Conservation (phyloP, 2,113 vertebrate genomes). For the Parotia lawesii region DNA sequence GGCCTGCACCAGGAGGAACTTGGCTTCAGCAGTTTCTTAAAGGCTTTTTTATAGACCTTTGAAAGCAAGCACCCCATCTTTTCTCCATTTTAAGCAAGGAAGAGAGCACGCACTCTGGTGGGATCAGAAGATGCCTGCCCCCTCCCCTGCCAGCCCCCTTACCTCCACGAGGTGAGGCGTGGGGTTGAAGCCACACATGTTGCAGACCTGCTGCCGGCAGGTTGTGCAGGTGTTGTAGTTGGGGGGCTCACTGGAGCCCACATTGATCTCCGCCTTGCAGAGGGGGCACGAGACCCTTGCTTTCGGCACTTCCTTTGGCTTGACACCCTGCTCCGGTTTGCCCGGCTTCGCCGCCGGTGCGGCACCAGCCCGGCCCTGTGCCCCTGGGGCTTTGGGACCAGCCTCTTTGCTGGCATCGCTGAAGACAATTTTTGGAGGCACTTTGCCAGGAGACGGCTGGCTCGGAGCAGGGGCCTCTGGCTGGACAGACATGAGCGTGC, state of each 20-base stretch:
- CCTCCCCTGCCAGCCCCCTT: conserved; percentile 40
- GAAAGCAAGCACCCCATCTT: not conserved
- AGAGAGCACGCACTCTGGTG: fast-evolving
- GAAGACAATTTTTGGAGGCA: conserved; percentile 86
- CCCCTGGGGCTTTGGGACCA: conserved; percentile 75
- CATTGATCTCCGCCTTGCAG: conserved; percentile 91
- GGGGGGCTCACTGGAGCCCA: conserved; percentile 80
- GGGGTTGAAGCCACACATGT: conserved; percentile 97
- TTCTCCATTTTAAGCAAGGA: not conserved
- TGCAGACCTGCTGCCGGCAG: conserved; percentile 94
- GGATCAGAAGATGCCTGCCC: fast-evolving
- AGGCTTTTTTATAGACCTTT: not conserved
- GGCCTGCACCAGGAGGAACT: not conserved
- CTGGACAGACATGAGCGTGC: conserved; percentile 91
- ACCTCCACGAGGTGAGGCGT: conserved; percentile 94
- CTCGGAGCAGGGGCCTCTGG: conserved; percentile 79
- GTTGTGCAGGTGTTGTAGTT: conserved; percentile 95
- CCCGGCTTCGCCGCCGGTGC: conserved; percentile 13
- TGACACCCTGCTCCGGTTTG: conserved; percentile 68
- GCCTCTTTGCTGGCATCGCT: conserved; percentile 82
- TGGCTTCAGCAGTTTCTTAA: not conserved
- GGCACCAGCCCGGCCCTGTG: conserved; percentile 52
- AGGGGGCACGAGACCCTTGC: conserved; percentile 86
- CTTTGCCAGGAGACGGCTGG: conserved; percentile 85
- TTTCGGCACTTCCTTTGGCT: conserved; percentile 79